Base-by-base conservation (phyloP, 1,140 invertebrate genomes). In the Lamellibrachia luymesi region DNA sequence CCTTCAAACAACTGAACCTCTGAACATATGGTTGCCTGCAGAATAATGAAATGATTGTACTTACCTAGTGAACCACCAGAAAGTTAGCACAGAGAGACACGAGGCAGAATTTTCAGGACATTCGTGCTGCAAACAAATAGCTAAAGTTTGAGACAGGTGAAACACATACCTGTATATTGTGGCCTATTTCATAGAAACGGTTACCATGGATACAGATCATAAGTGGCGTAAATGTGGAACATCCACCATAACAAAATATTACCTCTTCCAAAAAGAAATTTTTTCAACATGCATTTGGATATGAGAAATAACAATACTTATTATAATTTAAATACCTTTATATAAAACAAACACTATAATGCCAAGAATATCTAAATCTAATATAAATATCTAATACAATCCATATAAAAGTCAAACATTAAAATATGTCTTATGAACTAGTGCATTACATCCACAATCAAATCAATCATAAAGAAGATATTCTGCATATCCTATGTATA, bases 51-150 rank as follows among this genome's bases (percentile, higher is more conserved):
- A 22, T 22, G n/a, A 22, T 90, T n/a, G 10, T 91, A 51, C 90
- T 93, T 95, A 96, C 95, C 95, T 92, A 96, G 98, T 98, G 96
- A 99, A 99, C 99, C 99, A 99, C 92, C 97, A 97, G 96, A 99
- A 99, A 0, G 98, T 97, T 4, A 99, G 96, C 92, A 97, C 97
- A 49, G 98, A 99, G 27, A 98, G 97, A 96, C 99, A 99, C 38
- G 98, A 98, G 80, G 98, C 97, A 92, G 96, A 96, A 92, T 97
- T 96, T 96, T 99, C 98, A 92, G 99, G 99, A 96, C 98, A 99
- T 95, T 98, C 97, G 94, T 97, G 98, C 97, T 99, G 96, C 93
- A 97, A 96, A 80, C 64, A 80, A 80, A 80, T 22, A 80, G 13
- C 2, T 80, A 10, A 80, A 80, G 13, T 80, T 80, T 80, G 64